phyloP scores from a whole-genome alignment of 92 coral and sea anemone species.

The Blastomussa wellsi region DNA sequence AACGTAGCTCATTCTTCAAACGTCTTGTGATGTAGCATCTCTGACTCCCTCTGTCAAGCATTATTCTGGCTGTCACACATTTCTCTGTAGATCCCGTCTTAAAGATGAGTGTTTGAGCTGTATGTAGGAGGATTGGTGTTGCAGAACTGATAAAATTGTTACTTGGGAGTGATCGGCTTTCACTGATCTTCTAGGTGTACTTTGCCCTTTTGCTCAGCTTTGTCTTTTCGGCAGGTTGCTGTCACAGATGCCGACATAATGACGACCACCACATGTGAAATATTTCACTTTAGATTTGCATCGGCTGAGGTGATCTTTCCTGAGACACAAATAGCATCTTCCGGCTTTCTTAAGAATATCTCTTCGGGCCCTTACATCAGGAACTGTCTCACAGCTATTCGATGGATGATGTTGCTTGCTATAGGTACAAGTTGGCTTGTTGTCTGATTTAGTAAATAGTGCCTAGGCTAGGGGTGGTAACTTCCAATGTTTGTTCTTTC shows the following conservation, averaged over 20 bases:
- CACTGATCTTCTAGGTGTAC: background rate
- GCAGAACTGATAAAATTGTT: constrained; percentile 15
- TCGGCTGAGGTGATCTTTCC: too few relatives aligned
- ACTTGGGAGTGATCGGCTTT: constrained; percentile 5
- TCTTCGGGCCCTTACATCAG: constrained; percentile 18
- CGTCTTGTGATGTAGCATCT: constrained; percentile 45
- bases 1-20: constrained; percentile 13
- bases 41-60: constrained; percentile 65
- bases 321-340: constrained; percentile 54
- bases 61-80: constrained; percentile 25
- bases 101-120: too few relatives aligned
- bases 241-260: too few relatives aligned
- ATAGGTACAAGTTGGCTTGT: constrained; percentile 41
- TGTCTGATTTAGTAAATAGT: background rate
- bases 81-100: background rate
- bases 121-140: constrained; percentile 45
- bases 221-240: too few relatives aligned
- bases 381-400: constrained; percentile 40
- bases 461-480: background rate
- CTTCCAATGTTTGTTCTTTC: background rate
- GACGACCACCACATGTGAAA: too few relatives aligned
- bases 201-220: too few relatives aligned
- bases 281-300: too few relatives aligned
- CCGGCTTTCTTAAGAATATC: constrained; percentile 40
- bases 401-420: constrained; percentile 40